phyloP scores from a whole-genome alignment of 2,797 vertebrate genomes.

The Scomberomorus guttatus region DNA sequence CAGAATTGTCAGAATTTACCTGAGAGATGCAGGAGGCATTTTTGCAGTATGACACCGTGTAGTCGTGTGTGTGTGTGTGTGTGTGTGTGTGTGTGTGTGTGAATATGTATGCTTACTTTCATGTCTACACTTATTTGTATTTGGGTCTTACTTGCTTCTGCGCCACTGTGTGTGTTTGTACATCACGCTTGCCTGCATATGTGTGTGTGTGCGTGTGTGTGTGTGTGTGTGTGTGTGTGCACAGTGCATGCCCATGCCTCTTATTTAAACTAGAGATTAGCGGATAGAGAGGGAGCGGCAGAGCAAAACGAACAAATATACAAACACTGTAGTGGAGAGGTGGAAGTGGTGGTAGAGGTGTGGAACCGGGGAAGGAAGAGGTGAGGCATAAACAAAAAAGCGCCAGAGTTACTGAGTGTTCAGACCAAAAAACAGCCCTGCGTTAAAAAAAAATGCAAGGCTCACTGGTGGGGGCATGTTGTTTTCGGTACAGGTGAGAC shows the following conservation, averaged over 20 bases:
- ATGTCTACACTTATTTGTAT: slow-evolving; percentile 38
- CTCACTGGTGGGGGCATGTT: too few relatives aligned
- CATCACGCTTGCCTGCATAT: slow-evolving; percentile 42
- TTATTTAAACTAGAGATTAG: slow-evolving; percentile 78
- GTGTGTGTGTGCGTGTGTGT: slow-evolving; percentile 3
- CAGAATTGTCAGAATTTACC: slow-evolving; percentile 38
- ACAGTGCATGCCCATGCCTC: slow-evolving; percentile 41
- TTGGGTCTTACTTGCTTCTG: slow-evolving; percentile 33
- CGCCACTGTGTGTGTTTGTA: slow-evolving; percentile 34
- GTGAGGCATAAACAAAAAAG: slow-evolving; percentile 35
- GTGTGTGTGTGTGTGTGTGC: slow-evolving; percentile 1
- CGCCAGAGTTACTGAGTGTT: background rate
- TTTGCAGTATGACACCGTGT: background rate
- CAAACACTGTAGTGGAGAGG: slow-evolving; percentile 50
- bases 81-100: background rate
- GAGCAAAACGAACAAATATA: slow-evolving; percentile 71
- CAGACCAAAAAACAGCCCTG: background rate
- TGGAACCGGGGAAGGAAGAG: slow-evolving; percentile 18
- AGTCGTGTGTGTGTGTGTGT: background rate
- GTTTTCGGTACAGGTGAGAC: too few relatives aligned
- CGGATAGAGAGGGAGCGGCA: slow-evolving; percentile 60
- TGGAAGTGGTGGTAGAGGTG: slow-evolving; percentile 43
- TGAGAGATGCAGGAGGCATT: slow-evolving; percentile 12
- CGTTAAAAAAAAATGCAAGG: background rate
- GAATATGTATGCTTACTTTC: background rate